These are phyloP conservation scores for Henricia sp. DNA, from an alignment of 53 echinoderm and acorn worm genomes.

Conservation along the genomic window DNA sequence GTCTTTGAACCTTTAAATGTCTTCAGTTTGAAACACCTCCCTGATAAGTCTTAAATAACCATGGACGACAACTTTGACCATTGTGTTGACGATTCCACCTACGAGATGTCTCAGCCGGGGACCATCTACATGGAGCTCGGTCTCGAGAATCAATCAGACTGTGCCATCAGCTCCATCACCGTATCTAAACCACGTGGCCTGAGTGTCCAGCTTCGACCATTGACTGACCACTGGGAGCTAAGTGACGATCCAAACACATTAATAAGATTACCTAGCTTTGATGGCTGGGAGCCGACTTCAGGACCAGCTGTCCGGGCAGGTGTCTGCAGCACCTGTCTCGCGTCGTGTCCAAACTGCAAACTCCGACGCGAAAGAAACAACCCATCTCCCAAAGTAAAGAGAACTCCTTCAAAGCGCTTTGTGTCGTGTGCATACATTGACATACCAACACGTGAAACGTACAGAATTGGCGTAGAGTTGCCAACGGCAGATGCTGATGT, in stretches of 20 bases:
- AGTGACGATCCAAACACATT: not conserved
- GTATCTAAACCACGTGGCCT: constrained; percentile 30
- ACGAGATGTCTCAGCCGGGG: not conserved
- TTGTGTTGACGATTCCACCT: not conserved
- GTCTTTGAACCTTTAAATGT: too few relatives aligned
- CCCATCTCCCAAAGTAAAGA: not conserved
- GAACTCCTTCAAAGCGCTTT: not conserved
- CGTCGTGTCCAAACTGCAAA: constrained; percentile 14
- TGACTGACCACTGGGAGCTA: constrained; percentile 11
- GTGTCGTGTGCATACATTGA: constrained; percentile 40
- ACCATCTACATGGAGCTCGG: constrained; percentile 33
- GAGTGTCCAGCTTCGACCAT: constrained; percentile 3
- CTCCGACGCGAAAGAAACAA: not conserved
- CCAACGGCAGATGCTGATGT: not conserved
- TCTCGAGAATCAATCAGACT: constrained; percentile 33
- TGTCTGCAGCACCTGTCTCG: constrained; percentile 21
- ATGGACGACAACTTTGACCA: not conserved
- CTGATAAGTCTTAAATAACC: too few relatives aligned
- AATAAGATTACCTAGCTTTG: not conserved
- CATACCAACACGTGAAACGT: constrained; percentile 10
- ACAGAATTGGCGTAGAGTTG: constrained; percentile 32
- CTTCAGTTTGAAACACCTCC: too few relatives aligned
- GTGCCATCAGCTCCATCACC: constrained; percentile 33
- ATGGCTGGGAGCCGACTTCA: too few relatives aligned
- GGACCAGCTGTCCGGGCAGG: not conserved